phyloP scores from a whole-genome alignment of 2,113 vertebrate species.

The Tautogolabrus adspersus region DNA sequence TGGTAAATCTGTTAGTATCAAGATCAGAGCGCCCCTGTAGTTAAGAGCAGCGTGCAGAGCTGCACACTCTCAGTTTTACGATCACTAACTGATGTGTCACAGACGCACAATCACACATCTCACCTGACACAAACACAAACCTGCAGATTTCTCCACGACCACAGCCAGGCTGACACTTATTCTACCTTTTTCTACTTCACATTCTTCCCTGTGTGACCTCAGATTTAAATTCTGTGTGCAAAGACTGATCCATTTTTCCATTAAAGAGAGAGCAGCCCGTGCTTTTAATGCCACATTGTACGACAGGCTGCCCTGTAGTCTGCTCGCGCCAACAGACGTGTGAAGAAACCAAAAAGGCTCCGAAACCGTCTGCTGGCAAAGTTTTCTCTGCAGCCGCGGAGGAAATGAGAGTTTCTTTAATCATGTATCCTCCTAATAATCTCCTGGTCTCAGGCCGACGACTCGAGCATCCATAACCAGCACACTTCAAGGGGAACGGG shows the following conservation, averaged over 20 bases:
- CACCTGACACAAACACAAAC: background rate
- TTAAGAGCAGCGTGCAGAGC: background rate
- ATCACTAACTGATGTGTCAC: no score
- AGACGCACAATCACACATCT: no score
- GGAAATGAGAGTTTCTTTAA: conserved; percentile 68
- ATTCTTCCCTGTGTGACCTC: conserved; percentile 7
- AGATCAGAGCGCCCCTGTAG: no score
- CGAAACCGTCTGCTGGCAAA: conserved; percentile 47
- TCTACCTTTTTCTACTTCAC: background rate
- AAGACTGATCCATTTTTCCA: conserved; percentile 23
- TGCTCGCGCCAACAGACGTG: conserved; percentile 38
- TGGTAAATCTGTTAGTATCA: no score
- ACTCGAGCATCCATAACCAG: conserved; percentile 76
- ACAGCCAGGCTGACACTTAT: no score
- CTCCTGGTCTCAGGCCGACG: conserved; percentile 71
- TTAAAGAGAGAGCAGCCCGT: conserved; percentile 27
- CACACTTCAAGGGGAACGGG: conserved; percentile 74
- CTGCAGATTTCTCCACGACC: no score
- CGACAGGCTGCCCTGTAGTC: conserved; percentile 24
- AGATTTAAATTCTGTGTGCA: background rate
- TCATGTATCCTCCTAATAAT: conserved; percentile 77
- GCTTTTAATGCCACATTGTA: conserved; percentile 40
- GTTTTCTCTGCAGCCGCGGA: conserved; percentile 43
- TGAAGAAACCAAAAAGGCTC: conserved; percentile 40
- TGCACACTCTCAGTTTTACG: background rate